Percentiles rank a stretch among this genome's conserved stretches.
Conservation (phyloP, 1,140 invertebrate species). For the Bombus pascuorum region DNA sequence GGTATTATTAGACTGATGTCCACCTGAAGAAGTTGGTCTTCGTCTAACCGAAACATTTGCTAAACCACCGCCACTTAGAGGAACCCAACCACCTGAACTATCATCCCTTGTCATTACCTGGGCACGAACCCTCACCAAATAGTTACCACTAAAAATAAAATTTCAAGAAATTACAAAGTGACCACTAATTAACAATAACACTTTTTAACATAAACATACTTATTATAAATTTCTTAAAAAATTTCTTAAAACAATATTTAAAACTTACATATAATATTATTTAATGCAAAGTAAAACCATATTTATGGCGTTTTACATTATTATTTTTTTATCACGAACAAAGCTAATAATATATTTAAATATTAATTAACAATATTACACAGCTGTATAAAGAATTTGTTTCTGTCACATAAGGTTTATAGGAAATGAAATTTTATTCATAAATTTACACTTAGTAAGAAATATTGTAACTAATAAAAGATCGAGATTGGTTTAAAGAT, state of each 20-base stretch:
- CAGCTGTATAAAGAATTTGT: neutral
- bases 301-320: too few relatives aligned
- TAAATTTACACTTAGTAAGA: neutral
- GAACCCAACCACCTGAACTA: constrained; percentile 97
- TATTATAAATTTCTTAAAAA: neutral
- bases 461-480: neutral
- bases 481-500: neutral
- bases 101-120: constrained; percentile 99
- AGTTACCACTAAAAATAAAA: constrained; percentile 89
- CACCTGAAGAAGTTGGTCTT: constrained; percentile 80
- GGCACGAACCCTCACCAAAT: constrained; percentile 97
- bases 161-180: constrained; percentile 13
- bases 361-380: neutral
- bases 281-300: neutral
- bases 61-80: constrained; percentile 95
- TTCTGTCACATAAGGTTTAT: neutral
- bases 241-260: neutral
- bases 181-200: neutral
- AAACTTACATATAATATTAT: neutral
- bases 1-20: constrained; percentile 65
- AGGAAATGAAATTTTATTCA: neutral
- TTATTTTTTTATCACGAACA: neutral
- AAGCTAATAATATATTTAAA: constrained; percentile 10
- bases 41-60: constrained; percentile 95
- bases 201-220: neutral